Conservation (phyloP, 2,113 vertebrate species). For the Salvelinus sp. region DNA sequence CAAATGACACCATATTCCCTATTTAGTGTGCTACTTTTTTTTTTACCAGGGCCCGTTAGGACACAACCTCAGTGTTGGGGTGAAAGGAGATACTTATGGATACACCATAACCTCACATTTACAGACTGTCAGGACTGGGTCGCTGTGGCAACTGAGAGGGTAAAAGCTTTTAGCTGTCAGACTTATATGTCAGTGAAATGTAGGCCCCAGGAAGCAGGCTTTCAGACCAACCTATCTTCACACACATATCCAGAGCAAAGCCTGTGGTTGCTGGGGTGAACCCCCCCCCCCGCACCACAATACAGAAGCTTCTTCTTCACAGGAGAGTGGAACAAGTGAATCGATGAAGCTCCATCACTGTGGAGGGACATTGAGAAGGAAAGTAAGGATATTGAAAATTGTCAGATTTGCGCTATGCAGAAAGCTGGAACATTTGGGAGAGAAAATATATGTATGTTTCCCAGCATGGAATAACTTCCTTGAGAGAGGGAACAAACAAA, state of each 20-base stretch:
- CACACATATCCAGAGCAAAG: not conserved
- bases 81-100: too few relatives aligned
- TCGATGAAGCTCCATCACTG: not conserved
- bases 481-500: not conserved
- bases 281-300: not conserved
- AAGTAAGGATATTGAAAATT: not conserved
- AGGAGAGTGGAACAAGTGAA: not conserved
- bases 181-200: not conserved
- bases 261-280: slow-evolving; percentile 24
- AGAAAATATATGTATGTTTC: not conserved
- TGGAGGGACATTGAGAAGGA: not conserved
- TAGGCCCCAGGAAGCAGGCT: too few relatives aligned
- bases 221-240: too few relatives aligned
- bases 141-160: slow-evolving; percentile 63
- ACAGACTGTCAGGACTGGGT: slow-evolving; percentile 47
- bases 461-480: slow-evolving; percentile 2
- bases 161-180: slow-evolving; percentile 7
- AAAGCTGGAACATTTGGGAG: not conserved
- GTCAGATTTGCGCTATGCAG: not conserved
- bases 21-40: too few relatives aligned
- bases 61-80: too few relatives aligned
- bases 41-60: too few relatives aligned
- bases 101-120: slow-evolving; percentile 1
- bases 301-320: not conserved
- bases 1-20: too few relatives aligned